phyloP scores from a whole-genome alignment of 2,888 invertebrate genomes.

The Coenonympha glycerion region DNA sequence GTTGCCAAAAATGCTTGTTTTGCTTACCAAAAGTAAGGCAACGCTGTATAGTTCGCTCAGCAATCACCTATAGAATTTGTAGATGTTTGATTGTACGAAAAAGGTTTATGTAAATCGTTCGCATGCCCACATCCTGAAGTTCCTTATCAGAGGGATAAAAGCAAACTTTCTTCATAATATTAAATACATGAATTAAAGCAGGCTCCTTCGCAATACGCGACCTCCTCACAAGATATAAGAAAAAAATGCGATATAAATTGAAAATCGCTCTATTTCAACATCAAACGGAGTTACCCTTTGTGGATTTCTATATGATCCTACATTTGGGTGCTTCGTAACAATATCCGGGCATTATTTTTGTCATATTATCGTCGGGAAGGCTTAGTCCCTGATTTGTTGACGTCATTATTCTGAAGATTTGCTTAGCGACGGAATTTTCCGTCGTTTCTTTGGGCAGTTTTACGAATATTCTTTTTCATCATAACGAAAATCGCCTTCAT shows the following conservation, averaged over 20 bases:
- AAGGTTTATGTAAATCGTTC: no score
- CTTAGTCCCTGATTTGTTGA: conserved; percentile 21
- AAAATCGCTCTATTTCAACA: conserved; percentile 64
- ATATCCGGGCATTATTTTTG: conserved; percentile 28
- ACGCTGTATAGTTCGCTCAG: no score
- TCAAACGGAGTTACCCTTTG: conserved; percentile 60
- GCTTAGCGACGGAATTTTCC: neutral
- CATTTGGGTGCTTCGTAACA: conserved; percentile 31
- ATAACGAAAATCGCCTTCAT: no score
- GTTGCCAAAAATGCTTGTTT: no score
- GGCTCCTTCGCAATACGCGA: conserved; percentile 17
- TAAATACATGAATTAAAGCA: conserved; percentile 1
- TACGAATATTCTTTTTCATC: conserved; percentile 3
- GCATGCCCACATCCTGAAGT: no score
- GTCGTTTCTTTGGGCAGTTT: neutral
- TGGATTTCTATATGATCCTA: conserved; percentile 42
- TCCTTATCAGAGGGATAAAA: no score
- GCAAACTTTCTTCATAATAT: neutral
- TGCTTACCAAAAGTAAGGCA: no score
- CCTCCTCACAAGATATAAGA: no score
- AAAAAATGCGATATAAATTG: conserved; percentile 61
- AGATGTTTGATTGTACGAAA: no score
- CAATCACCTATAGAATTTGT: no score
- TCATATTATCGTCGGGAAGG: conserved; percentile 23
- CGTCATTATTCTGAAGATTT: conserved; percentile 14